phyloP scores from a whole-genome alignment of 2,888 invertebrate genomes.

The Synanthedon formicaeformis region DNA sequence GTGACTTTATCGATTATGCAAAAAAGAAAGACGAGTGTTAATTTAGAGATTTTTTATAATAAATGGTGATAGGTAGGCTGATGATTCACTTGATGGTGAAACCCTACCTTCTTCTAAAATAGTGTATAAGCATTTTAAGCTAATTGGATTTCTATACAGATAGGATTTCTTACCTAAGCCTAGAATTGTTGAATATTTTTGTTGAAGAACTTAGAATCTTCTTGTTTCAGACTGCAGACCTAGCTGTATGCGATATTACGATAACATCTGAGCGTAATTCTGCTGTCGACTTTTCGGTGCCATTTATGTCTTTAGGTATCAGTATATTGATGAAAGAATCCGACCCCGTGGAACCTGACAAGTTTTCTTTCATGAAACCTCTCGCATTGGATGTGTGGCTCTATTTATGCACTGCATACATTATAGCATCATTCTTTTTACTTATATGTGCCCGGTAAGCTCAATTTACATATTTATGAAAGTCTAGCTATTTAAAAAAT shows the following conservation, averaged over 20 bases:
- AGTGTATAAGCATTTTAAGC: too few species aligned
- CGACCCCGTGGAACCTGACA: constrained; percentile 79
- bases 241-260: constrained; percentile 94
- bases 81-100: too few species aligned
- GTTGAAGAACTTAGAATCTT: too few species aligned
- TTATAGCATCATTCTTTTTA: constrained; percentile 84
- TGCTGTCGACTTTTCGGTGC: constrained; percentile 93
- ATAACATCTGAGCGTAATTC: constrained; percentile 90
- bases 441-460: constrained; percentile 82
- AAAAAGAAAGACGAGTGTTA: too few species aligned
- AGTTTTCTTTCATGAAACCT: constrained; percentile 90
- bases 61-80: too few species aligned
- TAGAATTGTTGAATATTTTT: too few species aligned
- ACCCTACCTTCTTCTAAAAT: too few species aligned
- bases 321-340: constrained; percentile 87
- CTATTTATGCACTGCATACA: constrained; percentile 86
- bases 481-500: not conserved
- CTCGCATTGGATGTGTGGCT: constrained; percentile 88
- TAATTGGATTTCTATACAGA: too few species aligned
- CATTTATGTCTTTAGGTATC: constrained; percentile 95
- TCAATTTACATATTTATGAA: not conserved
- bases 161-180: too few species aligned
- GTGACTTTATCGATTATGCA: too few species aligned
- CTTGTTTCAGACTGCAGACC: constrained; percentile 82
- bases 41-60: too few species aligned